Evolutionary conservation across 2,113 vertebrate species (phyloP), one percentile per base, ranked within the genome.

Genomic region (Athene noctua): DNA sequence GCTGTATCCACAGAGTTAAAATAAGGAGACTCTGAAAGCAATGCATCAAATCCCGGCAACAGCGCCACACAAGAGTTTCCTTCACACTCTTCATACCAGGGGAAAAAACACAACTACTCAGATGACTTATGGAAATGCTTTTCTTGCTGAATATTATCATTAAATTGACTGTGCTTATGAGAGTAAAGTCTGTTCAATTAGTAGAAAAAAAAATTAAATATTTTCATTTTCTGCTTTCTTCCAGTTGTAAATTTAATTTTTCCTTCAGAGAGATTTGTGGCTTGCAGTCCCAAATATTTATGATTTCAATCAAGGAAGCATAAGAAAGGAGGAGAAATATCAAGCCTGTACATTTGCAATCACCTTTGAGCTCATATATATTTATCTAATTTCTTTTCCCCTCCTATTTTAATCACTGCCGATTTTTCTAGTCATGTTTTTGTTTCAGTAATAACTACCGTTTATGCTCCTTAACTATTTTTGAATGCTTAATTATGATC

Each of bases 31-130:
- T 75, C 79, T 57, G 54, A 93, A 94, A 88, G 80, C 88, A 79
- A 74, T 92, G 95, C 38, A 96, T 96, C 96, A 95, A 88, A 96
- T 71, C 75, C 51, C 80, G 84, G 70, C 67, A 82, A 63, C 9
- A 46, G 23, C 86, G 36, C 12, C 49, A 68, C 10, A 5, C 19
- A 65, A 90, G 91, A 91, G 63, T 86, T 88, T 23, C 63, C 59
- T 57, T 78, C 14, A 23, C 36, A 49, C 22, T 91, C 36, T 44
- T 80, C 65, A 40, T 15, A 40, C 3, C 4, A 67, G 16, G 10
- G 23, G 25, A 3, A 34, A 57, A 73, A 66, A 44, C 10, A 59
- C 27, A 30, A 42, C 30, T 38, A n/a, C 14, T 80, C 55, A 73
- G 81, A 80, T 36, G 7, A 87, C 34, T 58, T 71, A 72, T 2